These are phyloP conservation scores for Drosophila trichaetosa DNA, from an alignment of 2,888 invertebrate genomes.

Conservation along the genomic window DNA sequence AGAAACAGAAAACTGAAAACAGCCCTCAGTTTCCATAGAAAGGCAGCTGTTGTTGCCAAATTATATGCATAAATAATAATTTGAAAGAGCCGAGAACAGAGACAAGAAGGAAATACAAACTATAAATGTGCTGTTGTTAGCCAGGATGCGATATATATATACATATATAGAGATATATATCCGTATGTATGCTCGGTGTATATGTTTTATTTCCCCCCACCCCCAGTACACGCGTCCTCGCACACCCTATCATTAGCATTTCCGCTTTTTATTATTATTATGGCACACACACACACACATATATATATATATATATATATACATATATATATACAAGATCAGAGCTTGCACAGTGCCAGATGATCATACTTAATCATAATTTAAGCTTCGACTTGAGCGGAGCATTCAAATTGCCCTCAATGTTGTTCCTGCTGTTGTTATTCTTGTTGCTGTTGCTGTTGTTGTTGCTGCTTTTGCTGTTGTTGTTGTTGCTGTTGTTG, in stretches of 20 bases:
- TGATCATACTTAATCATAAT: conserved; percentile 83
- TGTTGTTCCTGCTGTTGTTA: conserved; percentile 4
- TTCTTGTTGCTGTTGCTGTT: conserved; percentile 13
- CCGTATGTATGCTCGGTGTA: conserved; percentile 34
- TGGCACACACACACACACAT: conserved; percentile 9
- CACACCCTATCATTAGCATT: conserved; percentile 85
- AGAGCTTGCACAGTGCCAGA: conserved; percentile 51
- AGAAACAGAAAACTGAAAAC: neutral
- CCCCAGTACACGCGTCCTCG: conserved; percentile 21
- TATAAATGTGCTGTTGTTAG: conserved; percentile 67
- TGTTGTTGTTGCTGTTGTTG: conserved; percentile 11
- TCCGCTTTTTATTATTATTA: conserved; percentile 85
- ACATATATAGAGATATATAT: conserved; percentile 36
- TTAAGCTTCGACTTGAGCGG: conserved; percentile 63
- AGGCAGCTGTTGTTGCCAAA: conserved; percentile 77
- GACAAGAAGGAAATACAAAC: conserved; percentile 55
- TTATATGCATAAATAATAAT: conserved; percentile 84
- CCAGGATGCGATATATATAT: conserved; percentile 32
- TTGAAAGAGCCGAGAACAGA: conserved; percentile 38
- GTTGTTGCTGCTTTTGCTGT: neutral
- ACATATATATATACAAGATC: conserved; percentile 10
- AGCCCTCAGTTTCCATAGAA: conserved; percentile 62
- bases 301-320: neutral
- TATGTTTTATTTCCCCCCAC: conserved; percentile 10
- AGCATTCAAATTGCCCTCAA: conserved; percentile 68